phyloP scores from a whole-genome alignment of 1,140 invertebrate genomes.

The Pachypeltis micranthus region DNA sequence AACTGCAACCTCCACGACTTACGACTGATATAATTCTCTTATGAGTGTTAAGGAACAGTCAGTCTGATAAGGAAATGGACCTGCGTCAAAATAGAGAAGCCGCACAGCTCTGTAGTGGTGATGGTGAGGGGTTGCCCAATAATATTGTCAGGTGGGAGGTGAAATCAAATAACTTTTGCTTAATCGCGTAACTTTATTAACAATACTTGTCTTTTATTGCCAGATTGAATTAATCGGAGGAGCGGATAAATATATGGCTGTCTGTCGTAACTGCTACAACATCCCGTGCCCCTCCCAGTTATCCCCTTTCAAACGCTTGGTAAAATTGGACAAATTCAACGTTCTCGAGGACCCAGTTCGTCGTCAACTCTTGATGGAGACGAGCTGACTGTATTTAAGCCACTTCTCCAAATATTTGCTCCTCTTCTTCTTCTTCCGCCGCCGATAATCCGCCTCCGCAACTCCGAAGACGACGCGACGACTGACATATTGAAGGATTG shows the following conservation, averaged over 20 bases:
- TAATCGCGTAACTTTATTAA: background rate
- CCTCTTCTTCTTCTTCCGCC: background rate
- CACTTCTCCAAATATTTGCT: constrained; percentile 2
- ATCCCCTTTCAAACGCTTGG: constrained; percentile 24
- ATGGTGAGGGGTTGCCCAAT: too few relatives aligned
- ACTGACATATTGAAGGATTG: too few relatives aligned
- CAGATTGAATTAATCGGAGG: constrained; percentile 49
- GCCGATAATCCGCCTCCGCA: too few relatives aligned
- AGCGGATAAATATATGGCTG: constrained; percentile 47
- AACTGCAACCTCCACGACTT: too few relatives aligned
- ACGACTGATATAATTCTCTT: too few relatives aligned
- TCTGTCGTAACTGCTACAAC: constrained; percentile 43
- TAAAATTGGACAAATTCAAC: background rate
- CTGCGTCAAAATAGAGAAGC: too few relatives aligned
- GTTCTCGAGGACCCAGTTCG: constrained; percentile 4
- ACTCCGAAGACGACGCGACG: too few relatives aligned
- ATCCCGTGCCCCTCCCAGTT: constrained; percentile 18
- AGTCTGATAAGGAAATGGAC: too few relatives aligned
- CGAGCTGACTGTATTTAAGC: background rate
- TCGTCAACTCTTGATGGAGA: background rate
- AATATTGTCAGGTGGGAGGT: too few relatives aligned
- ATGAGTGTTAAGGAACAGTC: too few relatives aligned
- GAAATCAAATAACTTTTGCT: background rate
- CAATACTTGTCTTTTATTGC: background rate
- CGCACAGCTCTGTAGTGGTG: too few relatives aligned